Conservation (phyloP, 2,113 vertebrate species). For the Malurus melanocephalus region DNA sequence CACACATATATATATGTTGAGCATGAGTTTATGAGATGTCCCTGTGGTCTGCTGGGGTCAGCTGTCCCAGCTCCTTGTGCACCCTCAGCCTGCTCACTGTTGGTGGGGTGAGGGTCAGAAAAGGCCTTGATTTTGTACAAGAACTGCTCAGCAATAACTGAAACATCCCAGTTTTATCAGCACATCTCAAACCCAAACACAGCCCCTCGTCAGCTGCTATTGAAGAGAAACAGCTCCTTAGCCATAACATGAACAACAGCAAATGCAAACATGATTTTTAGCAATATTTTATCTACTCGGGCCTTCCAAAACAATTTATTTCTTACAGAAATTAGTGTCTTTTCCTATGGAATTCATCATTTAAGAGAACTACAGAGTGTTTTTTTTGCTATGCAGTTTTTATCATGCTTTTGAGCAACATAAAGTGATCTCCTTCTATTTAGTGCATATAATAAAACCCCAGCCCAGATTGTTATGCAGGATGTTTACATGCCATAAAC, state of each 20-base stretch:
- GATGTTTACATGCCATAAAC: not conserved
- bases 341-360: not conserved
- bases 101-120: not conserved
- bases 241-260: not conserved
- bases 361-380: not conserved
- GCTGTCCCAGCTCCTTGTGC: not conserved
- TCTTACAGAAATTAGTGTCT: not conserved
- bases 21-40: not conserved
- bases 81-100: not conserved
- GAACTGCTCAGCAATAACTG: not conserved
- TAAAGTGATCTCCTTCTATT: not conserved
- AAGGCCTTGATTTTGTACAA: not conserved
- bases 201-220: fast-evolving
- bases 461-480: not conserved
- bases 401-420: fast-evolving
- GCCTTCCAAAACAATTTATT: not conserved
- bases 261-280: not conserved
- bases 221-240: not conserved
- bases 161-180: not conserved
- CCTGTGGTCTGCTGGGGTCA: not conserved
- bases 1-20: not conserved
- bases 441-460: not conserved
- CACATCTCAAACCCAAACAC: not conserved
- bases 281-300: not conserved
- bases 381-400: not conserved